Percentiles rank a stretch among this genome's conserved stretches.
These are phyloP conservation scores for Apodemia duryi DNA, from an alignment of 2,888 invertebrate genomes.

Conservation along the genomic window DNA sequence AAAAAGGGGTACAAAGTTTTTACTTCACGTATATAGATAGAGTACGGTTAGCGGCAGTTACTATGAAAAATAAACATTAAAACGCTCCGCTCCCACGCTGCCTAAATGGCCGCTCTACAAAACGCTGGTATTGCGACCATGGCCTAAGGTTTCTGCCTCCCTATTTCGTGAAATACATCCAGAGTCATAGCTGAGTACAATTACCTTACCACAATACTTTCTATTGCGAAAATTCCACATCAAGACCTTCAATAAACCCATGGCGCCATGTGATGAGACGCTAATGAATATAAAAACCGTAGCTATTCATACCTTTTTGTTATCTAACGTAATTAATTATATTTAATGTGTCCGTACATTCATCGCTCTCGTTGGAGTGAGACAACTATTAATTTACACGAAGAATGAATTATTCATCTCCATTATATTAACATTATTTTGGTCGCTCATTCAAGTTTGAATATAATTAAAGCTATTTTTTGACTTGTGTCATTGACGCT, in stretches of 20 bases:
- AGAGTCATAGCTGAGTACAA: constrained; percentile 23
- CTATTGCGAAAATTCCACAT: constrained; percentile 20
- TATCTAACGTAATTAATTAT: constrained; percentile 63
- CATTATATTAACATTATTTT: constrained; percentile 20
- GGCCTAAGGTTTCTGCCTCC: not conserved
- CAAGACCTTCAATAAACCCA: constrained; percentile 14
- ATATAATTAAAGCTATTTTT: constrained; percentile 11
- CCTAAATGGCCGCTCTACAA: no score
- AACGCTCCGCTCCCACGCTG: no score
- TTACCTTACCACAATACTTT: constrained; percentile 48
- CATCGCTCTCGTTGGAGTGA: constrained; percentile 38
- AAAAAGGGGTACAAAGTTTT: no score
- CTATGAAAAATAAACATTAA: no score
- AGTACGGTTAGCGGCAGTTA: no score
- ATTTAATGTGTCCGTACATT: constrained; percentile 51
- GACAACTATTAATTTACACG: constrained; percentile 31
- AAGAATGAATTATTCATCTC: constrained; percentile 26
- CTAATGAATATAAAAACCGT: constrained; percentile 40
- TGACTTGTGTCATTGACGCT: constrained; percentile 1
- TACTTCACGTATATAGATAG: no score
- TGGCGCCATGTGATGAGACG: constrained; percentile 17
- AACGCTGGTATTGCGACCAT: not conserved
- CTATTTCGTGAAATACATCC: not conserved
- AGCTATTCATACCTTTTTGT: constrained; percentile 27
- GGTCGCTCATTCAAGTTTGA: constrained; percentile 11